These are phyloP conservation scores for Solea solea DNA, from an alignment of 2,113 vertebrate species.

Conservation along the genomic window DNA sequence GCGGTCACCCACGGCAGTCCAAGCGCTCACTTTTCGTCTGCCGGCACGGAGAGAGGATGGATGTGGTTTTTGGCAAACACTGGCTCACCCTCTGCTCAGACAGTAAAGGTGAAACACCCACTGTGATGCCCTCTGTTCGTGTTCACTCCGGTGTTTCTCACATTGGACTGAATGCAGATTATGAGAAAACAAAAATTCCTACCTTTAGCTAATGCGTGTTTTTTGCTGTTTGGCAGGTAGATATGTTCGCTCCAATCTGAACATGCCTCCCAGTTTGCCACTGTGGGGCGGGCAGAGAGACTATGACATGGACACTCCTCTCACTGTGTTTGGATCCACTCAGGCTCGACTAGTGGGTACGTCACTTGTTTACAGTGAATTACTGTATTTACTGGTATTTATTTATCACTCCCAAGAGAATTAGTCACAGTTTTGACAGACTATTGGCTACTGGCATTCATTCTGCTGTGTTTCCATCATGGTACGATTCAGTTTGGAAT, in stretches of 20 bases:
- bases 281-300: conserved; percentile 90
- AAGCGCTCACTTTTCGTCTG: conserved; percentile 95
- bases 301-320: conserved; percentile 92
- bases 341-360: conserved; percentile 89
- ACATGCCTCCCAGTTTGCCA: conserved; percentile 92
- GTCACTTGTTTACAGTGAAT: background rate
- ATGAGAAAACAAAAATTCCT: background rate
- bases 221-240: conserved; percentile 79
- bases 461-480: too few relatives aligned
- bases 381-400: too few relatives aligned
- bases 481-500: too few relatives aligned
- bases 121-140: background rate
- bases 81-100: conserved; percentile 96
- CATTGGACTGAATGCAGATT: too few relatives aligned
- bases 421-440: too few relatives aligned
- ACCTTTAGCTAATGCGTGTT: background rate
- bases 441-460: too few relatives aligned
- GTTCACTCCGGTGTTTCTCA: background rate
- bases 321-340: conserved; percentile 93
- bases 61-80: conserved; percentile 97
- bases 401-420: too few relatives aligned
- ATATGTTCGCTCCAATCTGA: conserved; percentile 93
- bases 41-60: conserved; percentile 96
- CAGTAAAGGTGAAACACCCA: conserved; percentile 87
- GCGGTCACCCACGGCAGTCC: conserved; percentile 81